Conservation (phyloP, 2,113 vertebrate species). For the Benitochromis conjunctus region DNA sequence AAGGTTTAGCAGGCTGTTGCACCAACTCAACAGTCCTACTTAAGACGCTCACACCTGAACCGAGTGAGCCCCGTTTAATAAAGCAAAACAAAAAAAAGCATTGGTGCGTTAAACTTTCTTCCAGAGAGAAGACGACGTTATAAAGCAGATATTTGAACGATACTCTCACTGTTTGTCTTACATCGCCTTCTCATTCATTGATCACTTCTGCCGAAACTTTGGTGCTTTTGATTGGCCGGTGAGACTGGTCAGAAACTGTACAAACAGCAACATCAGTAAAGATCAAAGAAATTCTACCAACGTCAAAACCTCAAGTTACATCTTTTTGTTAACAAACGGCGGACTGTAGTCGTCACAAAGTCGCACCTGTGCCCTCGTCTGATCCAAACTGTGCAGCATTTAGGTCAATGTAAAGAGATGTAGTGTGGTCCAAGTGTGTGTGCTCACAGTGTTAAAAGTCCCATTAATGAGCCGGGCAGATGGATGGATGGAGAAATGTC, state of each 20-base stretch:
- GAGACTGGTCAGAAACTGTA: not conserved
- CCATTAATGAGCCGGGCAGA: not conserved
- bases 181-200: not conserved
- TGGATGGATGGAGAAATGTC: accelerated
- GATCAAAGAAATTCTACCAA: not conserved
- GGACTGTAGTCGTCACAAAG: not conserved
- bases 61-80: not conserved
- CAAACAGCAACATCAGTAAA: not conserved
- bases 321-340: not conserved
- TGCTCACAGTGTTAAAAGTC: not conserved
- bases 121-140: not conserved
- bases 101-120: not conserved
- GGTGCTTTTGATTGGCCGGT: not conserved
- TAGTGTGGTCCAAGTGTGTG: not conserved
- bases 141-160: not conserved
- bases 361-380: not conserved
- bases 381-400: not conserved
- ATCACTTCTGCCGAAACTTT: not conserved
- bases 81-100: accelerated
- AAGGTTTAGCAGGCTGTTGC: conserved; percentile 22
- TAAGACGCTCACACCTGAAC: not conserved
- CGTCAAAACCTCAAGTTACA: not conserved
- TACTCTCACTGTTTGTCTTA: not conserved
- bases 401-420: not conserved
- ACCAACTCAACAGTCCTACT: not conserved